Base-by-base conservation (phyloP, 2,113 vertebrate species). In the Pao palembangensis region DNA sequence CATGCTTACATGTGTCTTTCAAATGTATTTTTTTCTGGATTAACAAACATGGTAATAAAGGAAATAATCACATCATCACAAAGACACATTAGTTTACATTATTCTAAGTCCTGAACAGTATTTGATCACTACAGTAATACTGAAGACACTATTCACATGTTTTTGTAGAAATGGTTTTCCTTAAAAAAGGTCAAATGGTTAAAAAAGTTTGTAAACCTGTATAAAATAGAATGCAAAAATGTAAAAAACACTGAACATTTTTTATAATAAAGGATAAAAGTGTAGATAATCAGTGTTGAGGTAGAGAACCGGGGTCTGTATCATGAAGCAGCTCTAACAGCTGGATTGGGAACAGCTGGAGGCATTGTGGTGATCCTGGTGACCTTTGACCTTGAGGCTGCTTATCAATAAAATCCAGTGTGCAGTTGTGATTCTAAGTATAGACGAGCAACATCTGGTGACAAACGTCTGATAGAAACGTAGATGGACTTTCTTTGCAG, bases 251-350 rank as follows among this genome's bases (percentile, higher is more conserved):
- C 6, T 7, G 5, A 18, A 18, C 47, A 20, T 49, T 18, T 49
- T 19, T 6, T n/a, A 47, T 47, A 47, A 47, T 16, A 50, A 50
- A 19, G 18, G 8, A 12, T 23, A 52, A 31, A 28, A 52, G 25
- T 62, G 75, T 48, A 61, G n/a, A 53, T 58, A 64, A 69, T 67
- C 54, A 14, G 54, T 51, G 65, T 38, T 87, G 88, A 90, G 89
- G 89, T 88, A 90, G 87, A 67, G 60, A 67, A 48, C 50, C 31
- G 50, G 17, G 41, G 49, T 68, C 77, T 69, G 65, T 10, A 47
- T 5, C 67, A 71, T 0, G 7, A 59, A 73, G 59, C 52, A 49
- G 55, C 59, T 7, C 44, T 5, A 16, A n/a, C 0, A 0, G 60
- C 50, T 77, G 13, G 43, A 44, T 16, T 50, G 59, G 51, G 31